A percentile compares a stretch with the other conserved stretches of the same genome.
These are phyloP conservation scores for Heliconius nattereri DNA, from an alignment of 1,140 invertebrate genomes.

Conservation along the genomic window DNA sequence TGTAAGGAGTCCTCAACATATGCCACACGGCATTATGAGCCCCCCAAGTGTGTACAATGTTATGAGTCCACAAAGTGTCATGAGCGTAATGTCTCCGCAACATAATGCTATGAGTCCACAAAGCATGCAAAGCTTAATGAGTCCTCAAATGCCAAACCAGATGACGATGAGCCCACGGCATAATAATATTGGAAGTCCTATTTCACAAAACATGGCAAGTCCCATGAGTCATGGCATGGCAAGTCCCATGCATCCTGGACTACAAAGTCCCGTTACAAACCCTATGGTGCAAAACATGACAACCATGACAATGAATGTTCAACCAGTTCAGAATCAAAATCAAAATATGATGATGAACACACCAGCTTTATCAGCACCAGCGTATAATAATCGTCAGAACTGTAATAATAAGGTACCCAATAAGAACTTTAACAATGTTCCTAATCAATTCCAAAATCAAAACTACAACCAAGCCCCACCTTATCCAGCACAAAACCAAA, in stretches of 20 bases:
- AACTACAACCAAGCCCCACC: constrained; percentile 58
- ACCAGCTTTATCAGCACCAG: constrained; percentile 38
- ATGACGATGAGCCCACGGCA: constrained; percentile 76
- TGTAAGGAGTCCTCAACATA: constrained; percentile 72
- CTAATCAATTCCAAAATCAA: constrained; percentile 69
- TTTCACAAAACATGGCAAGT: constrained; percentile 73
- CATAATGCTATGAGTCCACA: constrained; percentile 76
- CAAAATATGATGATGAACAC: constrained; percentile 62
- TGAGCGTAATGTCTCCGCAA: constrained; percentile 78
- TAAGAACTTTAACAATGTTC: constrained; percentile 62
- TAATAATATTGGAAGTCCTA: constrained; percentile 71
- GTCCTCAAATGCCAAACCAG: constrained; percentile 73
- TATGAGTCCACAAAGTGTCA: constrained; percentile 73
- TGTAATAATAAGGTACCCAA: constrained; percentile 61
- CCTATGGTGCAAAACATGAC: constrained; percentile 73
- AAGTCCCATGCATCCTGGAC: constrained; percentile 73
- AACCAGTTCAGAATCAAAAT: constrained; percentile 54
- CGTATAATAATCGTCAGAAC: constrained; percentile 61
- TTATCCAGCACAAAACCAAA: constrained; percentile 62
- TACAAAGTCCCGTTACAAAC: constrained; percentile 69
- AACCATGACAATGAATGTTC: constrained; percentile 64
- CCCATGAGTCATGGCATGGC: constrained; percentile 75
- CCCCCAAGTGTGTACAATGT: constrained; percentile 76
- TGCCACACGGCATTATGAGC: constrained; percentile 73
- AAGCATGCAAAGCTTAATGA: constrained; percentile 75